Conservation (phyloP, 2,113 vertebrate genomes). For the Rhinolophus ferrumequinum region DNA sequence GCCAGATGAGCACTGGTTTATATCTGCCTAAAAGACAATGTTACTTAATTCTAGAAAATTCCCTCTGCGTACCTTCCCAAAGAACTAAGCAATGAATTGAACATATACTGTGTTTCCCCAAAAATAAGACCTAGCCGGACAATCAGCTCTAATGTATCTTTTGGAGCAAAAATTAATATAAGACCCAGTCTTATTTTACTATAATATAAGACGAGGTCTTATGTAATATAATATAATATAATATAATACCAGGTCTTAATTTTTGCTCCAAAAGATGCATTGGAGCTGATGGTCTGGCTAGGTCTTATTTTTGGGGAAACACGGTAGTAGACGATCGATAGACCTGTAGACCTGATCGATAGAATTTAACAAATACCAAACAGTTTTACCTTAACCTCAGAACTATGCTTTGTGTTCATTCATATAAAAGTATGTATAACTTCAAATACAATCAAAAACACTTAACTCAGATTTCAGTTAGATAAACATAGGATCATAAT, state of each 20-base stretch:
- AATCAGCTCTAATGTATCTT: no score
- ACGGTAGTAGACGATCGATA: background rate
- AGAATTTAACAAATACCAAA: background rate
- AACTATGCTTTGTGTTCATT: background rate
- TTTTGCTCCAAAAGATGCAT: no score
- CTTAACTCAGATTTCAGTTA: background rate
- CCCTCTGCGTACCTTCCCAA: background rate
- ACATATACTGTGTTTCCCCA: no score
- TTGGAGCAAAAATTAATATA: no score
- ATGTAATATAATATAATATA: no score
- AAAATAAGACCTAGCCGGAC: no score
- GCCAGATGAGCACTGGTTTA: background rate
- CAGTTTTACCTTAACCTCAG: background rate
- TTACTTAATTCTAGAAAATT: conserved; percentile 50
- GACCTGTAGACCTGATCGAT: background rate
- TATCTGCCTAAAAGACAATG: background rate
- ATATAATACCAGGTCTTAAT: no score
- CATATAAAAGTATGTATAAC: background rate
- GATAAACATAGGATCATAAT: background rate
- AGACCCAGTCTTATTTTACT: no score
- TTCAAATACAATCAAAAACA: background rate
- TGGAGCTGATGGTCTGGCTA: no score
- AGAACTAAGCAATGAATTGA: background rate
- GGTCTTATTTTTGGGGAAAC: no score
- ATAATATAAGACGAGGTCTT: no score